phyloP scores from a whole-genome alignment of 2,888 invertebrate species.

The Andricus quercusramuli region DNA sequence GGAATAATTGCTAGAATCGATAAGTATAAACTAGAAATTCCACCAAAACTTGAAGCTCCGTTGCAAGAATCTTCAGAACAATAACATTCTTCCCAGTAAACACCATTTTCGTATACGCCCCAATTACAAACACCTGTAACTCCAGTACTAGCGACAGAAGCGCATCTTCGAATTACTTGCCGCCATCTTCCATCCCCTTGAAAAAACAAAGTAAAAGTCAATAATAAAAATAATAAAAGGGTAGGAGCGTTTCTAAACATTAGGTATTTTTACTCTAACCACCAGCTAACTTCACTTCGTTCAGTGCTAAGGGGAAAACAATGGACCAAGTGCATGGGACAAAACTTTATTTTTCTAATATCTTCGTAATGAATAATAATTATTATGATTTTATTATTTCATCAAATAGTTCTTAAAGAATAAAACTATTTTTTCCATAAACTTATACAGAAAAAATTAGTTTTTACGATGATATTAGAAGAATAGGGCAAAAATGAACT shows the following conservation, averaged over 20 bases:
- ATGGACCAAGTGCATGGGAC: no score
- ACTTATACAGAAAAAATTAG: no score
- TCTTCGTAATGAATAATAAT: no score
- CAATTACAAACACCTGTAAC: constrained; percentile 98
- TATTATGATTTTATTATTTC: no score
- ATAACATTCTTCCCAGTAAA: constrained; percentile 98
- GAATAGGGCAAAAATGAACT: no score
- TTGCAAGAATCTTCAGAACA: constrained; percentile 96
- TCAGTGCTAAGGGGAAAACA: no score
- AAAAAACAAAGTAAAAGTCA: neutral
- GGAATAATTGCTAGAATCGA: constrained; percentile 6
- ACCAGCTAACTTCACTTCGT: no score
- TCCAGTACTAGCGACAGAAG: constrained; percentile 93
- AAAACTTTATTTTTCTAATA: no score
- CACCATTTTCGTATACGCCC: constrained; percentile 96
- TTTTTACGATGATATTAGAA: no score
- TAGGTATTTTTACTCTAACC: no score
- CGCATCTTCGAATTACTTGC: constrained; percentile 93
- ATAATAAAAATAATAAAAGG: neutral
- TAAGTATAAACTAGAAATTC: constrained; percentile 6
- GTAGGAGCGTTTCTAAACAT: neutral
- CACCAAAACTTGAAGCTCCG: constrained; percentile 62
- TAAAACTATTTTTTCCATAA: no score
- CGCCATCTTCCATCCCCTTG: constrained; percentile 98
- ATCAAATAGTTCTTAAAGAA: no score